These are phyloP conservation scores for Corvus hawaiiensis DNA, from an alignment of 2,113 vertebrate species.

Conservation along the genomic window DNA sequence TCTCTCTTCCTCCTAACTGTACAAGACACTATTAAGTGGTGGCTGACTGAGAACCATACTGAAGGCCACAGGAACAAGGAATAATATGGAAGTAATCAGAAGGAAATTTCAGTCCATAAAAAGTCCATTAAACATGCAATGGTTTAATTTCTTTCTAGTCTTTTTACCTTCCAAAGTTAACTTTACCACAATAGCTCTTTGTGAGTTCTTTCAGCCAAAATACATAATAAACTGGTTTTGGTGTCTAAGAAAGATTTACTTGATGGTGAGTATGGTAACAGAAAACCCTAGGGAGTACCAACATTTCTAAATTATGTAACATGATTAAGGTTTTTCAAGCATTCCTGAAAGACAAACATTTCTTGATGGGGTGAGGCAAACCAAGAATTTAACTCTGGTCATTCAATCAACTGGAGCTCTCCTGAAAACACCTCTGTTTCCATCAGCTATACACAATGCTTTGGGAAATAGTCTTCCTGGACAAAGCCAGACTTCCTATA, in stretches of 20 bases:
- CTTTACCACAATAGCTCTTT: background rate
- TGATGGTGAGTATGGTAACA: background rate
- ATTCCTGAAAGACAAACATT: background rate
- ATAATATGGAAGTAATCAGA: background rate
- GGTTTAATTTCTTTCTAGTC: background rate
- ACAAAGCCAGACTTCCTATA: background rate
- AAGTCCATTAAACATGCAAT: background rate
- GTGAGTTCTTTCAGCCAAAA: background rate
- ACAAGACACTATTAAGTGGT: background rate
- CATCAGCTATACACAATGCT: background rate
- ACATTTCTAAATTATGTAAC: background rate
- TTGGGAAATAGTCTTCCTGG: background rate
- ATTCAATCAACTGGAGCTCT: background rate
- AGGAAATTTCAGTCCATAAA: background rate
- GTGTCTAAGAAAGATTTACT: background rate
- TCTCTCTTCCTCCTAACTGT: background rate
- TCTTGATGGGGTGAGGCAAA: background rate
- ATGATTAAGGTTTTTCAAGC: background rate
- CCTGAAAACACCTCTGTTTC: background rate
- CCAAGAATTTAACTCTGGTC: background rate
- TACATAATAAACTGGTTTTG: background rate
- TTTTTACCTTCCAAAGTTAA: background rate
- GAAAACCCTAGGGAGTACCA: background rate
- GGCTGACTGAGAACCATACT: background rate
- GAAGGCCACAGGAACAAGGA: background rate